Conservation (phyloP, 2,113 vertebrate genomes). For the Mastomys coucha region DNA sequence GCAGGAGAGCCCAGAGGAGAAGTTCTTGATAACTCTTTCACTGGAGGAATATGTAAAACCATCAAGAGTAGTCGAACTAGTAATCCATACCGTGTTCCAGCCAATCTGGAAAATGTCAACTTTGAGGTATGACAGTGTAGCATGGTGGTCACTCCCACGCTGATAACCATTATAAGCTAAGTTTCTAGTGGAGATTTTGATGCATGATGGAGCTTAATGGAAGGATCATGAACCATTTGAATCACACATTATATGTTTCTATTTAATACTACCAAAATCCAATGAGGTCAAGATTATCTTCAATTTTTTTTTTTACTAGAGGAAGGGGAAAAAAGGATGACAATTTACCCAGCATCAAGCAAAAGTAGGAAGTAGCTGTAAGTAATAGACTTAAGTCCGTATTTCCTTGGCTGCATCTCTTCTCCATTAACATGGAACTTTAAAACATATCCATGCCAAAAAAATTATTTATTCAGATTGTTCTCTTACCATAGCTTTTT, state of each 20-base stretch:
- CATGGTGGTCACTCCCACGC: accelerated
- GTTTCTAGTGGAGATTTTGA: background rate
- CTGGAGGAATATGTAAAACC: slow-evolving; percentile 90
- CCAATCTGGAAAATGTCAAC: slow-evolving; percentile 90
- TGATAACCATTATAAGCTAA: background rate
- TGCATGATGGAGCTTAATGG: background rate
- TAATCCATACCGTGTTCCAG: slow-evolving; percentile 89
- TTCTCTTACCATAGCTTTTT: background rate
- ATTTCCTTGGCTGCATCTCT: background rate
- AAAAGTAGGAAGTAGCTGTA: background rate
- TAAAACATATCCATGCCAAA: background rate
- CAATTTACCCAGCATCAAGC: background rate
- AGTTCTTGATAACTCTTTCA: slow-evolving; percentile 92
- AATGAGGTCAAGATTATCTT: background rate
- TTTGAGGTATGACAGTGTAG: slow-evolving; percentile 88
- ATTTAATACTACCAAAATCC: background rate
- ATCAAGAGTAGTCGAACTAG: slow-evolving; percentile 84
- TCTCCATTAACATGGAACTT: background rate
- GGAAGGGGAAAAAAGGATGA: background rate
- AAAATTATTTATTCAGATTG: slow-evolving; percentile 2
- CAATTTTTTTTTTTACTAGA: background rate
- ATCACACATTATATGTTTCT: background rate
- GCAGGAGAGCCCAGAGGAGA: slow-evolving; percentile 89
- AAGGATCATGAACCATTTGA: background rate
- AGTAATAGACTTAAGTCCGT: background rate